These are phyloP conservation scores for Casuarius casuarius DNA, from an alignment of 2,113 vertebrate genomes.

Conservation along the genomic window DNA sequence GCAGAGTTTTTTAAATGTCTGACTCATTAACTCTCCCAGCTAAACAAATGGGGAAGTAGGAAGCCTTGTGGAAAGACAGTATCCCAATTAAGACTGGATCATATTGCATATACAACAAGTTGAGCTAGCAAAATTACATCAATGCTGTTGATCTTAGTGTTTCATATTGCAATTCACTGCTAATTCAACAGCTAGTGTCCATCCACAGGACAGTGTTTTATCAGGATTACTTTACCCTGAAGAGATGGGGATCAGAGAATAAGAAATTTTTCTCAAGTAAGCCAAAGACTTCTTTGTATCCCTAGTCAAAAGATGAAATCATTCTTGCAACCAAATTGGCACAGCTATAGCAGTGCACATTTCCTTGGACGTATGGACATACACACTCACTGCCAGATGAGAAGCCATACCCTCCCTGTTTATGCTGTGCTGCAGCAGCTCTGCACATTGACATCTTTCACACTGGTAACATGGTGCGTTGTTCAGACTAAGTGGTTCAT, in stretches of 20 bases:
- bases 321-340: not conserved
- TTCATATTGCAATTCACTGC: not conserved
- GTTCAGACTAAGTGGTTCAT: accelerated
- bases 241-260: not conserved
- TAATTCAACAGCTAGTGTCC: not conserved
- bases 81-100: not conserved
- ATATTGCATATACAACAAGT: not conserved
- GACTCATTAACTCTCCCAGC: not conserved
- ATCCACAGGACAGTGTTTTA: not conserved
- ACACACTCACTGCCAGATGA: accelerated
- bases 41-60: not conserved
- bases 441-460: not conserved
- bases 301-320: not conserved
- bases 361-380: not conserved
- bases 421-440: not conserved
- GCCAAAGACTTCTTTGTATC: not conserved
- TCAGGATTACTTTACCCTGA: not conserved
- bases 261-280: not conserved
- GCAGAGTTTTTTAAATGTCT: accelerated
- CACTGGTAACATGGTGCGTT: accelerated
- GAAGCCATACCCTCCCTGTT: not conserved
- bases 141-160: not conserved
- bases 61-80: not conserved
- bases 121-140: not conserved
- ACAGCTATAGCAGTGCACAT: not conserved